Percentiles rank a stretch among this genome's conserved stretches.
These are phyloP conservation scores for Pogoniulus pusillus DNA, from an alignment of 2,797 vertebrate genomes.

Conservation along the genomic window DNA sequence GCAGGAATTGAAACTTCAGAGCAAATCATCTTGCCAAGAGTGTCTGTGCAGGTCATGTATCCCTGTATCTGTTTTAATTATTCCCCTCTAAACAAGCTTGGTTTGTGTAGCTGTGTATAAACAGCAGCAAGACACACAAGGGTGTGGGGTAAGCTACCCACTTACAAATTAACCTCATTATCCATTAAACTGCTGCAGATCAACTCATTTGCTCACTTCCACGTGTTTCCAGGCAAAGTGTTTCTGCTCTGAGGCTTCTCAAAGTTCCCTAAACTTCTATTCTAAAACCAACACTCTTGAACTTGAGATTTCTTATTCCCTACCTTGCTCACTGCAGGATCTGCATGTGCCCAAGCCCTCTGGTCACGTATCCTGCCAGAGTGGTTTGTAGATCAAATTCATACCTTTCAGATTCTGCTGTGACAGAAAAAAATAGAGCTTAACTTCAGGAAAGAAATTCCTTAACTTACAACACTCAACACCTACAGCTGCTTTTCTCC, in stretches of 20 bases:
- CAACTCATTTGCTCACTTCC: neutral
- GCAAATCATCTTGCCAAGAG: neutral
- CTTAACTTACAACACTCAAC: neutral
- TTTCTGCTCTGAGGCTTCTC: neutral
- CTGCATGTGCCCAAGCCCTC: neutral
- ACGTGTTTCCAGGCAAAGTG: neutral
- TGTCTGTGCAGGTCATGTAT: neutral
- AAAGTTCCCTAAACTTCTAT: neutral
- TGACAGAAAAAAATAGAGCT: neutral
- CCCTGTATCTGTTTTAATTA: neutral
- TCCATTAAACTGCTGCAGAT: neutral
- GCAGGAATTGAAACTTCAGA: neutral
- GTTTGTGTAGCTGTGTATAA: neutral
- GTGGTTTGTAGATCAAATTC: neutral
- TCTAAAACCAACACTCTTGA: neutral
- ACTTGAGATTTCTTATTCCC: neutral
- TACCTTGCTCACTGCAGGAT: neutral
- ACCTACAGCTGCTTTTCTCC: neutral
- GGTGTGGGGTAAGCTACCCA: neutral
- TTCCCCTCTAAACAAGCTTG: neutral
- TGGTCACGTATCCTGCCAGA: neutral
- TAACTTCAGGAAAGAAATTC: neutral
- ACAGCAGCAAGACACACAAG: neutral
- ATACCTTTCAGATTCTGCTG: neutral
- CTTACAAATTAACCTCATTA: slow-evolving; percentile 22